These are phyloP conservation scores for Trichonephila inaurata DNA, from an alignment of 1,140 invertebrate genomes.

Conservation along the genomic window DNA sequence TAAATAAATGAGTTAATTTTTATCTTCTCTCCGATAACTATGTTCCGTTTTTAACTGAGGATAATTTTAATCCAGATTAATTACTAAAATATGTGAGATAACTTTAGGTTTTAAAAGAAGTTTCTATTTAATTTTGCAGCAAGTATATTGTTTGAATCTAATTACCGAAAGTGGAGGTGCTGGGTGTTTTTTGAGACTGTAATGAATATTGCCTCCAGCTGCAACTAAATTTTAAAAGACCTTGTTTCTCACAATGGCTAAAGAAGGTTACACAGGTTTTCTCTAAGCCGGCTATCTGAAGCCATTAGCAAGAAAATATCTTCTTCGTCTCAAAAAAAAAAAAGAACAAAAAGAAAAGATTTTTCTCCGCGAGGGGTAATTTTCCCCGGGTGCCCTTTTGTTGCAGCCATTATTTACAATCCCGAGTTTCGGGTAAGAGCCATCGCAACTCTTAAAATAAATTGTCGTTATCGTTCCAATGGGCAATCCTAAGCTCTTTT, in stretches of 20 bases:
- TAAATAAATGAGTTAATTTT: no score
- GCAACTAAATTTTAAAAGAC: neutral
- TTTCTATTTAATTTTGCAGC: no score
- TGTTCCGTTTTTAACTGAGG: no score
- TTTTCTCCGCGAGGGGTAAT: conserved; percentile 75
- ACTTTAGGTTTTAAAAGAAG: no score
- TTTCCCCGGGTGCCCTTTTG: conserved; percentile 74
- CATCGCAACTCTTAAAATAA: conserved; percentile 76
- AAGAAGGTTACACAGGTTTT: conserved; percentile 57
- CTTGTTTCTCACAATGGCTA: conserved; percentile 19
- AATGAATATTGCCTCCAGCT: no score
- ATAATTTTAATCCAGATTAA: no score
- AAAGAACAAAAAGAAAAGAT: conserved; percentile 52
- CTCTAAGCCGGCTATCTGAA: conserved; percentile 54
- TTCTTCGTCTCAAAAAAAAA: conserved; percentile 57
- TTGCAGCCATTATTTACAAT: conserved; percentile 75
- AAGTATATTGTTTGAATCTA: no score
- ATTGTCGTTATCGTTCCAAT: conserved; percentile 76
- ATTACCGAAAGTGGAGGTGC: no score
- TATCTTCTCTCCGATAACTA: no score
- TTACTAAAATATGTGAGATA: no score
- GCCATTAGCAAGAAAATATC: conserved; percentile 73
- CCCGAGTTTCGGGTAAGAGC: conserved; percentile 67
- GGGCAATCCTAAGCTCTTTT: conserved; percentile 76
- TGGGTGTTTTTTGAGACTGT: no score